These are phyloP conservation scores for Cyrtorhinus lividipennis DNA, from an alignment of 1,140 invertebrate genomes.

Conservation along the genomic window DNA sequence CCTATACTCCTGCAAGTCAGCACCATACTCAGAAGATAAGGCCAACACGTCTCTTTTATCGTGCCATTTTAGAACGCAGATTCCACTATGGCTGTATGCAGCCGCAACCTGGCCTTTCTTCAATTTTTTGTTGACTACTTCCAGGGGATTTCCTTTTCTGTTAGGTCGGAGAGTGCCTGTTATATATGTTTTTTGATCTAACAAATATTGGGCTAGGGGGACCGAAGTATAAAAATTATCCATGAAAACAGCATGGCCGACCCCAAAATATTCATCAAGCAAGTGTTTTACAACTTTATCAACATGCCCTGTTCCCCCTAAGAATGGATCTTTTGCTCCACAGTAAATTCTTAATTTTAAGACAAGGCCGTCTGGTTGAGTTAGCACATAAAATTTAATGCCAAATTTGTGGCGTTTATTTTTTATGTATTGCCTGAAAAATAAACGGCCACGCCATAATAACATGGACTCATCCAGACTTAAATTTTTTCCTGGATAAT, in stretches of 20 bases:
- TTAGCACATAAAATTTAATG: conserved; percentile 30
- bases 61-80: conserved; percentile 12
- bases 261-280: conserved; percentile 22
- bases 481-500: conserved; percentile 24
- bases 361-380: conserved; percentile 25
- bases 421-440: conserved; percentile 32
- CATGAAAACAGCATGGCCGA: conserved; percentile 21
- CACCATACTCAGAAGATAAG: conserved; percentile 6
- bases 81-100: not conserved
- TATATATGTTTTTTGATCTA: not conserved
- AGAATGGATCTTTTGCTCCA: conserved; percentile 19
- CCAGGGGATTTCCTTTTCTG: conserved; percentile 2
- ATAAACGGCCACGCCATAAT: conserved; percentile 29
- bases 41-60: conserved; percentile 11
- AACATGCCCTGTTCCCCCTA: conserved; percentile 13
- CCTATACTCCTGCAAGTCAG: conserved; percentile 2
- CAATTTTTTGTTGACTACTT: conserved; percentile 4
- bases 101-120: conserved; percentile 1
- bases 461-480: conserved; percentile 32
- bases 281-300: conserved; percentile 16
- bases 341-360: conserved; percentile 26
- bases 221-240: conserved; percentile 14
- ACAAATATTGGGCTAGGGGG: not conserved
- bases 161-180: conserved; percentile 13
- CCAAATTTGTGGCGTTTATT: conserved; percentile 30